These are phyloP conservation scores for Amphiprion clarkii DNA, from an alignment of 2,797 vertebrate species.

Conservation along the genomic window DNA sequence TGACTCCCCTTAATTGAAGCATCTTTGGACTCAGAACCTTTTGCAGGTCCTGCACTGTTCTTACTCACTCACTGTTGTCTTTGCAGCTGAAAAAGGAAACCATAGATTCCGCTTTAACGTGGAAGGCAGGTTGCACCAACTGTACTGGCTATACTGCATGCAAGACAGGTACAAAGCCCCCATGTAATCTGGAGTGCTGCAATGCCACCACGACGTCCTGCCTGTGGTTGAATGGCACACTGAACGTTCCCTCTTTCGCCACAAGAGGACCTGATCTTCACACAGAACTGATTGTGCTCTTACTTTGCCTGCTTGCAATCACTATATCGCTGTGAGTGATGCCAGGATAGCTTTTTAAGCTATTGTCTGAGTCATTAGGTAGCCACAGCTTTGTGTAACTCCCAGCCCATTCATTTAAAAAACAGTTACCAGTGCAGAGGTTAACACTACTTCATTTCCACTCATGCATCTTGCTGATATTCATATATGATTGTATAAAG, in stretches of 20 bases:
- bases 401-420: not conserved
- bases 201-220: constrained; percentile 81
- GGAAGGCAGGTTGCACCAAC: constrained; percentile 82
- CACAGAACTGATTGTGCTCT: constrained; percentile 52
- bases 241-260: constrained; percentile 76
- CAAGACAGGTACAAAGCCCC: not conserved
- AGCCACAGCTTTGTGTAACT: constrained; percentile 32
- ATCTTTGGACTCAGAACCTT: not conserved
- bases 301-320: constrained; percentile 72
- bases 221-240: constrained; percentile 84
- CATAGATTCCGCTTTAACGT: constrained; percentile 15
- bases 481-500: constrained; percentile 28
- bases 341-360: not conserved
- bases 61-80: constrained; percentile 4
- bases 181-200: constrained; percentile 88
- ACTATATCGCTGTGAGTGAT: constrained; percentile 54
- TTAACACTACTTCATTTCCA: constrained; percentile 23
- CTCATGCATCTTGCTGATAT: constrained; percentile 30
- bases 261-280: constrained; percentile 47
- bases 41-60: not conserved
- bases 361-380: constrained; percentile 24
- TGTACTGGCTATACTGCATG: constrained; percentile 74
- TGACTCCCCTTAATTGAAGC: no score
- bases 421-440: constrained; percentile 20
- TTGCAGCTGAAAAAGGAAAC: constrained; percentile 85